Conservation (phyloP, 2,113 vertebrate species). For the Actinemys pallida region DNA sequence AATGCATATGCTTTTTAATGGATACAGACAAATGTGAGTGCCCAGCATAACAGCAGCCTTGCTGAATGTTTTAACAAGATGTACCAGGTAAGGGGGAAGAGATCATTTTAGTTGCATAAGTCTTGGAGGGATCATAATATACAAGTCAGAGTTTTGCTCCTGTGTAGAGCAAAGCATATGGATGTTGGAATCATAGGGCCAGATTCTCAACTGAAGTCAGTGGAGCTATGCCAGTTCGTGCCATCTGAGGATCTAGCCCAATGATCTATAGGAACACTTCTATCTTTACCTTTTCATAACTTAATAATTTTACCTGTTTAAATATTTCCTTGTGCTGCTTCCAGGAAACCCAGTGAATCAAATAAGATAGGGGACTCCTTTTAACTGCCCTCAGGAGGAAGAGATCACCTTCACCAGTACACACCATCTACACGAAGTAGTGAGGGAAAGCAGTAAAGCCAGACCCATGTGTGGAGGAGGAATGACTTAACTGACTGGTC, state of each 20-base stretch:
- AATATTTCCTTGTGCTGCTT: neutral
- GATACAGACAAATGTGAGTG: neutral
- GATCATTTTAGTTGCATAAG: neutral
- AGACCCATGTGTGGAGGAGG: neutral
- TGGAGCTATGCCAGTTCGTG: neutral
- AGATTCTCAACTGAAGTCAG: neutral
- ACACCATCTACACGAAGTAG: neutral
- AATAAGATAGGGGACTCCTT: neutral
- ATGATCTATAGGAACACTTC: neutral
- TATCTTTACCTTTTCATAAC: neutral
- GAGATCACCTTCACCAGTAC: neutral
- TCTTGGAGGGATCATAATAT: neutral
- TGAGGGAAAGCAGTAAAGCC: neutral
- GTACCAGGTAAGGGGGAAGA: too few relatives aligned
- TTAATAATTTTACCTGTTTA: neutral
- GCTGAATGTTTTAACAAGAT: neutral
- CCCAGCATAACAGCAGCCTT: neutral
- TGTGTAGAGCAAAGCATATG: neutral
- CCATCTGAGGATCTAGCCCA: too few relatives aligned
- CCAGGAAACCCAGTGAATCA: neutral
- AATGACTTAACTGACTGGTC: neutral
- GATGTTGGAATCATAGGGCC: neutral
- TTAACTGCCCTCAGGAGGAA: neutral
- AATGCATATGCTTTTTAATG: neutral
- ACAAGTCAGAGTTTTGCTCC: neutral